Conservation (phyloP, 2,888 invertebrate genomes). For the Spodoptera littoralis region DNA sequence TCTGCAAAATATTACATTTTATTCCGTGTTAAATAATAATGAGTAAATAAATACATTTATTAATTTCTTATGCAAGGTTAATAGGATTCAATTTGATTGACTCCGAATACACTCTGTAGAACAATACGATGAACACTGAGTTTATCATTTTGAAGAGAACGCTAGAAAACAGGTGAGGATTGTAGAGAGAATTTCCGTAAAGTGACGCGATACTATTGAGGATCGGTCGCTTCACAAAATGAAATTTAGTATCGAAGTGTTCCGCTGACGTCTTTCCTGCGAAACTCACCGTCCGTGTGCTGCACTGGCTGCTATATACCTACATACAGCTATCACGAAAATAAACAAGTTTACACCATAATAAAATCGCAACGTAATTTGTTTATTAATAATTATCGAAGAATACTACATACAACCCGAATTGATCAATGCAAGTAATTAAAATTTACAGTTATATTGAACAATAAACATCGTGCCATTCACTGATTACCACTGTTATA, state of each 20-base stretch:
- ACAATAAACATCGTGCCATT: conserved; percentile 18
- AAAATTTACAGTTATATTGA: conserved; percentile 16
- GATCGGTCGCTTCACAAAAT: conserved; percentile 70
- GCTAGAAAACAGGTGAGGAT: conserved; percentile 36
- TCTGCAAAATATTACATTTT: conserved; percentile 15
- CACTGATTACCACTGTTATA: conserved; percentile 25
- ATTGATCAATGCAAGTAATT: conserved; percentile 25
- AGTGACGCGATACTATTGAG: conserved; percentile 66
- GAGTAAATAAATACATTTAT: conserved; percentile 5
- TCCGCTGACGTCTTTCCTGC: conserved; percentile 35
- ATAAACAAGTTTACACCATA: conserved; percentile 2
- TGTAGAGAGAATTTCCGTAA: conserved; percentile 58
- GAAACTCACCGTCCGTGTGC: conserved; percentile 24
- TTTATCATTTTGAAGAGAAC: conserved; percentile 24
- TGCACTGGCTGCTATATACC: conserved; percentile 4
- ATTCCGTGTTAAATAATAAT: conserved; percentile 24
- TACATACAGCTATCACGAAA: neutral
- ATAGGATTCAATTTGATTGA: conserved; percentile 10
- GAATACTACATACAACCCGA: conserved; percentile 12
- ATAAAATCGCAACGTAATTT: conserved; percentile 5
- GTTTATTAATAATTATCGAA: conserved; percentile 30
- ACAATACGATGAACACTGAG: conserved; percentile 6
- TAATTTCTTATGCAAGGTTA: neutral
- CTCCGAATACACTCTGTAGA: conserved; percentile 1
- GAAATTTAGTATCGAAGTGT: conserved; percentile 71